A percentile compares a stretch with the other conserved stretches of the same genome.
These are phyloP conservation scores for Gobiocypris rarus DNA, from an alignment of 2,113 vertebrate species.

Conservation along the genomic window DNA sequence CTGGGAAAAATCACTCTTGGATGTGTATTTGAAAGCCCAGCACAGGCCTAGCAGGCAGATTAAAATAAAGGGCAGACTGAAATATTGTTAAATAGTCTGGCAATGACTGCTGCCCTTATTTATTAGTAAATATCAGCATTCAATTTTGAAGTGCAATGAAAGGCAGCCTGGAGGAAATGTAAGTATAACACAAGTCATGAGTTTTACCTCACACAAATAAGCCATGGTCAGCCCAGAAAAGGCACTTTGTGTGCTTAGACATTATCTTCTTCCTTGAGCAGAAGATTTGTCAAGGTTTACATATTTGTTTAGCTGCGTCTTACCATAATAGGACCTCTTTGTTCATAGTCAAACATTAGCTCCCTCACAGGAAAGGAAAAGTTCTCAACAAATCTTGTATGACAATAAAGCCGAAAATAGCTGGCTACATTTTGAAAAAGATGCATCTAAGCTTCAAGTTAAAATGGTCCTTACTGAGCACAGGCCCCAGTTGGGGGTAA, in stretches of 20 bases:
- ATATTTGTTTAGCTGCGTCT: slow-evolving; percentile 45
- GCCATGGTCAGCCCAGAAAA: slow-evolving; percentile 46
- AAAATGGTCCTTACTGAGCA: slow-evolving; percentile 23
- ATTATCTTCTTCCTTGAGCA: slow-evolving; percentile 14
- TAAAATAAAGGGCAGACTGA: slow-evolving; percentile 18
- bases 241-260: slow-evolving; percentile 35
- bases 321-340: slow-evolving; percentile 24
- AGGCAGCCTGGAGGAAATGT: slow-evolving; percentile 66
- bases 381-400: not conserved
- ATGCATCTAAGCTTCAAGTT: slow-evolving; percentile 35
- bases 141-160: slow-evolving; percentile 67
- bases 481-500: slow-evolving; percentile 8
- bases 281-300: slow-evolving; percentile 17
- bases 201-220: slow-evolving; percentile 54
- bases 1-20: not conserved
- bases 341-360: not conserved
- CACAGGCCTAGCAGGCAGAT: not conserved
- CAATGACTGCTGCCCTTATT: slow-evolving; percentile 42
- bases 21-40: not conserved
- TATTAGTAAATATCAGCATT: slow-evolving; percentile 73
- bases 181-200: slow-evolving; percentile 73
- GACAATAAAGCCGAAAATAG: slow-evolving; percentile 48
- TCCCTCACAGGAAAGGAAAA: slow-evolving; percentile 26
- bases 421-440: slow-evolving; percentile 8
- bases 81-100: slow-evolving; percentile 34